Conservation (phyloP, 2,888 invertebrate species). For the Listrodromus nycthemerus region DNA sequence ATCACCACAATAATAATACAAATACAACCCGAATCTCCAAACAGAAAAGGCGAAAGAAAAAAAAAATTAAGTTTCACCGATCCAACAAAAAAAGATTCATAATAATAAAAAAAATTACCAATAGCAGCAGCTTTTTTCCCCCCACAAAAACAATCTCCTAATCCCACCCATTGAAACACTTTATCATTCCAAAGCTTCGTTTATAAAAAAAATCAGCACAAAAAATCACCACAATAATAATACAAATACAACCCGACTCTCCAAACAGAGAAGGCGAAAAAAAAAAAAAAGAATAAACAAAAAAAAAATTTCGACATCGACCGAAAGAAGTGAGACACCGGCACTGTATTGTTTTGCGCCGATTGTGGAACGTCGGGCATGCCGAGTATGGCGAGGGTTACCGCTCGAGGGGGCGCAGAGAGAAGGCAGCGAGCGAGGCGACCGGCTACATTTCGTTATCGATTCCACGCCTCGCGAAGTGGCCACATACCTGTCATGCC, state of each 20-base stretch:
- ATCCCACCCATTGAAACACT: not conserved
- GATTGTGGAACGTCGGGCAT: conserved; percentile 32
- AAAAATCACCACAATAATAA: not conserved
- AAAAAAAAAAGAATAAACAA: not conserved
- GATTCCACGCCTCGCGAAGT: conserved; percentile 57
- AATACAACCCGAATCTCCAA: not conserved
- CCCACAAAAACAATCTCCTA: too few species aligned
- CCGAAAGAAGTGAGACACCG: conserved; percentile 25
- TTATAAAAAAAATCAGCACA: too few species aligned
- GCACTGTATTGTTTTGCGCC: conserved; percentile 43
- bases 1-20: not conserved
- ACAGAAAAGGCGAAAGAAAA: not conserved
- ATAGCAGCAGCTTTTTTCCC: too few species aligned
- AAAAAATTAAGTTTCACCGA: too few species aligned
- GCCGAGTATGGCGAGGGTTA: conserved; percentile 16
- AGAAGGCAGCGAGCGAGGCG: conserved; percentile 34
- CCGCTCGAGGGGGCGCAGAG: conserved; percentile 11
- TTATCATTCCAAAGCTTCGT: not conserved
- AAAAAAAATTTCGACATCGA: not conserved
- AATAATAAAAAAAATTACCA: too few species aligned
- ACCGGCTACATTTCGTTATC: conserved; percentile 54
- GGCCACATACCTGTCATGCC: conserved; percentile 54
- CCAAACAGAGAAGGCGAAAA: not conserved
- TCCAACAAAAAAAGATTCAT: too few species aligned
- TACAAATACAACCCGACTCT: not conserved